Evolutionary conservation across 2,888 invertebrate genomes (phyloP), one percentile per base, ranked within the genome.

Genomic region (Dendrolimus houi): DNA sequence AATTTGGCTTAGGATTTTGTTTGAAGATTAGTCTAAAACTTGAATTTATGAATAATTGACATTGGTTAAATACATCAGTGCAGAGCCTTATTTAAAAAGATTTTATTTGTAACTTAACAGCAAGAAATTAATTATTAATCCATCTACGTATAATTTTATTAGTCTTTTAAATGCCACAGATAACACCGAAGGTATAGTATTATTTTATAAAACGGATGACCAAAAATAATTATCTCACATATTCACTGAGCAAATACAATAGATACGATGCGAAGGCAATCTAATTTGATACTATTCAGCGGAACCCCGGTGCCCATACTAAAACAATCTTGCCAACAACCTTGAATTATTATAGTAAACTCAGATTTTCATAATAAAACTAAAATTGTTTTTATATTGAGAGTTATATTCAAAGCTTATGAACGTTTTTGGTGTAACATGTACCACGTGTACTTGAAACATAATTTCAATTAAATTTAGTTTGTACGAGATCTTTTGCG

Each of bases 361-460:
- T 47, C 12, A 6, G 47, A 6, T 29, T 29, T 3, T 29, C 6
- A 29, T 29, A 29, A 29, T 29, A 29, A 29, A 29, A 29, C 29
- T 29, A 29, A 29, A 29, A 29, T 29, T 29, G 29, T 29, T 6
- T 0, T 6, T 29, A 6, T 29, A 6, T 29, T 29, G 29, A 3
- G 29, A 3, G 0, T 29, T 29, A 29, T 29, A 29, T 29, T 29
- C 6, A 29, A 29, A 29, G 29, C 29, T 29, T 29, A 29, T 29
- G 29, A 29, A 3, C 6, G 29, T 29, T 52, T 10, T 41, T 56
- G 17, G 8, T 53, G 10, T 8, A 53, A 47, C 56, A n/a, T 29
- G 42, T 53, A 41, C 53, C 55, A 58, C 59, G 56, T 59, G 60
- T 53, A 52, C 8, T 55, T 42, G 0, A 53, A 14, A 41, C 17